Conservation (phyloP, 2,888 invertebrate species). For the Vandiemenella viatica region DNA sequence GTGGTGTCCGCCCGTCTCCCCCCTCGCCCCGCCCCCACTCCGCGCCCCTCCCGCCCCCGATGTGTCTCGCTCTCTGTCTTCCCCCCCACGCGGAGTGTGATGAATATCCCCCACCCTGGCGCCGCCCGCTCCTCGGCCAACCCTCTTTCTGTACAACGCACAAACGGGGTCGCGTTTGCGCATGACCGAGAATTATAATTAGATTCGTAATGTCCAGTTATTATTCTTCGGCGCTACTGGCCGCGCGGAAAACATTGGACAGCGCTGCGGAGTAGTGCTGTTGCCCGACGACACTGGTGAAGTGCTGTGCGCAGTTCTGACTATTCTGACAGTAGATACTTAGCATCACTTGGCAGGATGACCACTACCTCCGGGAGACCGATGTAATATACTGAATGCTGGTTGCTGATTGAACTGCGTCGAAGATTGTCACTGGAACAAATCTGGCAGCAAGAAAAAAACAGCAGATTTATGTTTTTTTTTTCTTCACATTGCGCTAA, state of each 20-base stretch:
- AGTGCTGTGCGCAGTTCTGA: too few species aligned
- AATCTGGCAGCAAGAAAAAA: too few species aligned
- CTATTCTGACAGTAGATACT: too few species aligned
- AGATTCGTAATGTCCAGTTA: constrained; percentile 37
- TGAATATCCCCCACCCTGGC: constrained; percentile 1
- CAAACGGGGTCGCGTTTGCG: constrained; percentile 9
- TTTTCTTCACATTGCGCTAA: too few species aligned
- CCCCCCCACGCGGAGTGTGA: neutral
- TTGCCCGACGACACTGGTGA: neutral
- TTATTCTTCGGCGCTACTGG: constrained; percentile 11
- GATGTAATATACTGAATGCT: too few species aligned
- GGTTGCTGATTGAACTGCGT: too few species aligned
- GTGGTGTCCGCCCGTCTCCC: neutral
- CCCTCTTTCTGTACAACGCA: constrained; percentile 6
- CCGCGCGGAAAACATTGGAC: constrained; percentile 11
- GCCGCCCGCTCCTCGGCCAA: constrained; percentile 4
- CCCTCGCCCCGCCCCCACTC: constrained; percentile 9
- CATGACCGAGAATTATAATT: constrained; percentile 30
- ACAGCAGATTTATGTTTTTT: too few species aligned
- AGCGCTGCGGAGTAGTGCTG: too few species aligned
- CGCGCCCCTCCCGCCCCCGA: constrained; percentile 4
- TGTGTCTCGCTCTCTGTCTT: neutral
- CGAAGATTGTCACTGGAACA: too few species aligned
- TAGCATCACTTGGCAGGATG: too few species aligned
- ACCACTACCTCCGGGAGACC: too few species aligned